Conservation (phyloP, 2,888 invertebrate genomes). For the Philonicus albiceps region DNA sequence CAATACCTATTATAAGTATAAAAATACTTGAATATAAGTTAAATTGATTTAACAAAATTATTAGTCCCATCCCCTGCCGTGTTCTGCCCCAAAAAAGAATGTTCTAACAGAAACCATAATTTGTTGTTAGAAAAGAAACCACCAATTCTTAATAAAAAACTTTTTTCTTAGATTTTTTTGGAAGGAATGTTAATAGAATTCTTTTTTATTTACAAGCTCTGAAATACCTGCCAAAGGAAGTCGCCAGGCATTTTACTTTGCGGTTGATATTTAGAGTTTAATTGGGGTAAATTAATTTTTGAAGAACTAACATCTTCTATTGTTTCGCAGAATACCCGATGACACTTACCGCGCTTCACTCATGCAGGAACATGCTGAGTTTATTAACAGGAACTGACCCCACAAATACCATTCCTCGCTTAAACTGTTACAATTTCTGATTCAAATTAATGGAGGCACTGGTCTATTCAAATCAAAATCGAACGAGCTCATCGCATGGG, state of each 20-base stretch:
- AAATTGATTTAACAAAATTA: no score
- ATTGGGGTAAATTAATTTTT: neutral
- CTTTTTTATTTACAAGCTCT: no score
- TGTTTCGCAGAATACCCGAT: conserved; percentile 38
- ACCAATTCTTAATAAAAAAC: no score
- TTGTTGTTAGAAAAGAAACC: no score
- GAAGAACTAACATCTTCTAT: neutral
- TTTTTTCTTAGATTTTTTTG: no score
- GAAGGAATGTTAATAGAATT: no score
- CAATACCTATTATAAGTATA: no score
- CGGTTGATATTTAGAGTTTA: neutral
- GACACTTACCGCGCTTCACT: conserved; percentile 17
- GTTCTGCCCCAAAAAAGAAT: no score
- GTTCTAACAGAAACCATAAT: no score
- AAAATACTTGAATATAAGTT: no score
- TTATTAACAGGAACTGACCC: conserved; percentile 48
- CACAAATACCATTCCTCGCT: conserved; percentile 46
- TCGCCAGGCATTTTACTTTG: neutral
- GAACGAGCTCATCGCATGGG: conserved; percentile 45
- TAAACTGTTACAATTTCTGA: conserved; percentile 40
- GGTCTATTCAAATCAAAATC: conserved; percentile 43
- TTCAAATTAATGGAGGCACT: conserved; percentile 44
- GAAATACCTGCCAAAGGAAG: conserved; percentile 41
- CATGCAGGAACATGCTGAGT: conserved; percentile 3
- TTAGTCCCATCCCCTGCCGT: no score